Percentiles rank a stretch among this genome's conserved stretches.
Conservation (phyloP, 2,113 vertebrate species). For the Bombycilla garrulus region DNA sequence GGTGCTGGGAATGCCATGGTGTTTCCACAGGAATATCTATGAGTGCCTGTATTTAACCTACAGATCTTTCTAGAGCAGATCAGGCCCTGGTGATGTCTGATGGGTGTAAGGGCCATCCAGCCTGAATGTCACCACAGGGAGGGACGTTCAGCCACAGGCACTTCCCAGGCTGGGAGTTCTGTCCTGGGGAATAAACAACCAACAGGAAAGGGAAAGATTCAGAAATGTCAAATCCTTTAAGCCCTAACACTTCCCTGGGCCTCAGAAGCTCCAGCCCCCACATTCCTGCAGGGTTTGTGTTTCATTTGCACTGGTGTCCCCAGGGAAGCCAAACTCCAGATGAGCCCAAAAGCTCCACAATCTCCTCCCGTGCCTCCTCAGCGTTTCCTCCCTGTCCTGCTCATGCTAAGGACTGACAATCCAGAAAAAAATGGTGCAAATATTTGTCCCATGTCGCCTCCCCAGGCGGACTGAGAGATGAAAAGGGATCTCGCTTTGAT, state of each 20-base stretch:
- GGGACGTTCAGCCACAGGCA: not conserved
- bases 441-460: not conserved
- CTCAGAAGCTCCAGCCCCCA: not conserved
- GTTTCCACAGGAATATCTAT: not conserved
- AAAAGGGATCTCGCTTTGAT: not conserved
- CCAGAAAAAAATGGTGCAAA: not conserved
- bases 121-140: not conserved
- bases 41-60: not conserved
- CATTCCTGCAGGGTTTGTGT: not conserved
- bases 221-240: not conserved
- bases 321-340: fast-evolving
- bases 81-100: not conserved
- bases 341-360: not conserved
- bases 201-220: not conserved
- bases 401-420: not conserved
- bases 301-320: not conserved
- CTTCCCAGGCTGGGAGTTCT: not conserved
- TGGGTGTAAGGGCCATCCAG: not conserved
- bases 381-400: not conserved
- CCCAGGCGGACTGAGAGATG: not conserved
- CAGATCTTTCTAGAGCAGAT: not conserved
- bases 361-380: not conserved
- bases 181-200: not conserved
- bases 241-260: not conserved
- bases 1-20: not conserved